Percentiles rank a stretch among this genome's conserved stretches.
phyloP scores from a whole-genome alignment of 2,797 vertebrate species.

The Myotis myotis region DNA sequence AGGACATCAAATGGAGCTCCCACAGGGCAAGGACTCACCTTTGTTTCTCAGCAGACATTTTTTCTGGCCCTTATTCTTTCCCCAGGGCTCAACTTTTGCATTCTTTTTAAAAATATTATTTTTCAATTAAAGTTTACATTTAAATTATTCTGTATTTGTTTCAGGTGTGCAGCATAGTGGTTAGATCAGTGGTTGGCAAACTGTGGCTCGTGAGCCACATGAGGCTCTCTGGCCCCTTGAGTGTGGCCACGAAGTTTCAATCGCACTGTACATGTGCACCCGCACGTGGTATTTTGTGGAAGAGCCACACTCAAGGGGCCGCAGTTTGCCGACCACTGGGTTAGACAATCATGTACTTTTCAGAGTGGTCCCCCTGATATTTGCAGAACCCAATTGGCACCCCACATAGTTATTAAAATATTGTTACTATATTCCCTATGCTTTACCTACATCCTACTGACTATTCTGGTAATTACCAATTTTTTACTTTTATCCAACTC shows the following conservation, averaged over 20 bases:
- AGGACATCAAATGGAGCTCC: background rate
- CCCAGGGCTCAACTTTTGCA: background rate
- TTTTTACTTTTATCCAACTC: background rate
- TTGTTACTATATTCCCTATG: background rate
- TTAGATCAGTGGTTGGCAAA: too few relatives aligned
- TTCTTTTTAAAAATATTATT: background rate
- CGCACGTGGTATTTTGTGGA: too few relatives aligned
- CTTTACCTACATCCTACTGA: background rate
- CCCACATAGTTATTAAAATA: too few relatives aligned
- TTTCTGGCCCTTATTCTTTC: background rate
- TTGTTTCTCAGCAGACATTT: background rate
- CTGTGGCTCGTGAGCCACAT: too few relatives aligned
- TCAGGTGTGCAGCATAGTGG: background rate
- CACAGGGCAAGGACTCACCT: background rate
- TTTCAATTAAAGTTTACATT: background rate
- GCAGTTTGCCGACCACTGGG: too few relatives aligned
- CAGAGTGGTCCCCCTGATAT: too few relatives aligned
- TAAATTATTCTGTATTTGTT: background rate
- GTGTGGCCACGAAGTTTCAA: too few relatives aligned
- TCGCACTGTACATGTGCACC: too few relatives aligned
- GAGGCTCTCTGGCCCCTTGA: too few relatives aligned
- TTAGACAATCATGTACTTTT: too few relatives aligned
- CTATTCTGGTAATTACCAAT: background rate
- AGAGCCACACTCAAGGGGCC: too few relatives aligned
- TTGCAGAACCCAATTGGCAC: too few relatives aligned